Percentiles rank a stretch among this genome's conserved stretches.
Conservation (phyloP, 2,888 invertebrate genomes). For the Scaptomyza polygonia region DNA sequence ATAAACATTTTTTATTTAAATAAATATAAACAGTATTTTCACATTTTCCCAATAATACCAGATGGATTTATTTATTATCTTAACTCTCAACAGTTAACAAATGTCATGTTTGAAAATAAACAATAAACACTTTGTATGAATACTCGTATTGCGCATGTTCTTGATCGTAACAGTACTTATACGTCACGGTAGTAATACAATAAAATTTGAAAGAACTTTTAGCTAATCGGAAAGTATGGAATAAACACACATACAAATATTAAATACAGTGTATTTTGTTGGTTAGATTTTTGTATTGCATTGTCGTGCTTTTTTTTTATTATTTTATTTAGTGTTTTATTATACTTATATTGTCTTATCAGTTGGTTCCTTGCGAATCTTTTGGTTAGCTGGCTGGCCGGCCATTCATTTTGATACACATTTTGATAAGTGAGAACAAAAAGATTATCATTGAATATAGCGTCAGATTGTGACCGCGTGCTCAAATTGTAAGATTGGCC, state of each 20-base stretch:
- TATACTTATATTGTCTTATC: constrained; percentile 29
- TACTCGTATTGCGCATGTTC: not conserved
- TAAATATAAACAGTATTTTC: too few species aligned
- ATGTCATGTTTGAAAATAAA: too few species aligned
- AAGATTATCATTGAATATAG: constrained; percentile 28
- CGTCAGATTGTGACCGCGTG: constrained; percentile 24
- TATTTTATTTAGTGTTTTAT: not conserved
- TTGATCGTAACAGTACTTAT: not conserved
- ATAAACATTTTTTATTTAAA: too few species aligned
- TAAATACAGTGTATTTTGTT: constrained; percentile 17
- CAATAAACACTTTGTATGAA: too few species aligned
- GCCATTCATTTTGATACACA: constrained; percentile 24
- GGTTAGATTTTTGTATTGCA: constrained; percentile 18
- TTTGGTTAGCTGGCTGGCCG: constrained; percentile 9
- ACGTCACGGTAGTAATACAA: too few species aligned
- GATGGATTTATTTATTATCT: too few species aligned
- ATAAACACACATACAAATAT: constrained; percentile 4
- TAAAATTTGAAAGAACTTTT: not conserved
- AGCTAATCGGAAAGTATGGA: constrained; percentile 18
- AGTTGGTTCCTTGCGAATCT: constrained; percentile 13
- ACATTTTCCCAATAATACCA: too few species aligned
- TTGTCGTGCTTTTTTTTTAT: constrained; percentile 19
- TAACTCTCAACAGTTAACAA: too few species aligned
- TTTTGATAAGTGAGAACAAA: constrained; percentile 31
- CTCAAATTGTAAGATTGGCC: constrained; percentile 1